A percentile compares a stretch with the other conserved stretches of the same genome.
Conservation (phyloP, 2,797 vertebrate genomes). For the Smutsia temminckii region DNA sequence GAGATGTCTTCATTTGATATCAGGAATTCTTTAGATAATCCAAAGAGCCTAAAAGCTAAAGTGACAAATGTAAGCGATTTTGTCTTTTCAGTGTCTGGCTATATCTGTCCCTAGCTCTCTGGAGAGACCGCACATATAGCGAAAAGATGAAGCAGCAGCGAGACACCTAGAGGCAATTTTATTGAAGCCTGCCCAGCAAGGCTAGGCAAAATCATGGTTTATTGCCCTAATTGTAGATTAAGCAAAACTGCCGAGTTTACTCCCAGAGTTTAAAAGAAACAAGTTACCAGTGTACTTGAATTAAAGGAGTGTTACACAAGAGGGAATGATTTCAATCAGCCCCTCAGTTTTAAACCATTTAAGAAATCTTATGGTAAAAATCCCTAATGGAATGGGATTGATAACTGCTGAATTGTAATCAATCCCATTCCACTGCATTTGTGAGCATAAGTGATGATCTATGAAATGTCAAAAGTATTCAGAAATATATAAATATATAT, state of each 20-base stretch:
- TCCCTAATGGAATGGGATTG: not conserved
- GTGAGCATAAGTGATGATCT: not conserved
- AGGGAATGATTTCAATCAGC: not conserved
- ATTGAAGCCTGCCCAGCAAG: constrained; percentile 59
- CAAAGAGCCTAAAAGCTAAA: constrained; percentile 72
- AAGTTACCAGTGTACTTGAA: not conserved
- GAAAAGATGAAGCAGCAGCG: constrained; percentile 59
- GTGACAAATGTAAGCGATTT: constrained; percentile 79
- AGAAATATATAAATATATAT: not conserved
- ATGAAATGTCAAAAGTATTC: not conserved
- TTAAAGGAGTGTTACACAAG: not conserved
- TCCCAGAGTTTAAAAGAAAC: not conserved
- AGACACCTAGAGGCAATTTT: constrained; percentile 76
- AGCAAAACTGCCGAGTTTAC: constrained; percentile 26
- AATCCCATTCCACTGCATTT: not conserved
- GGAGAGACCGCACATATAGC: constrained; percentile 63
- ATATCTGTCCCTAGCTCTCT: constrained; percentile 38
- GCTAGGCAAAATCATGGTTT: constrained; percentile 53
- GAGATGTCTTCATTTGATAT: constrained; percentile 18
- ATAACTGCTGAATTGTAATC: not conserved
- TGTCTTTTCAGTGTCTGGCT: constrained; percentile 56
- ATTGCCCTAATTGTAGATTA: constrained; percentile 64
- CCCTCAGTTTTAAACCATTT: not conserved
- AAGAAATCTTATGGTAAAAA: not conserved
- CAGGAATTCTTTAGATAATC: constrained; percentile 67